Conservation (phyloP, 2,113 vertebrate genomes). For the Leptosomus discolor region DNA sequence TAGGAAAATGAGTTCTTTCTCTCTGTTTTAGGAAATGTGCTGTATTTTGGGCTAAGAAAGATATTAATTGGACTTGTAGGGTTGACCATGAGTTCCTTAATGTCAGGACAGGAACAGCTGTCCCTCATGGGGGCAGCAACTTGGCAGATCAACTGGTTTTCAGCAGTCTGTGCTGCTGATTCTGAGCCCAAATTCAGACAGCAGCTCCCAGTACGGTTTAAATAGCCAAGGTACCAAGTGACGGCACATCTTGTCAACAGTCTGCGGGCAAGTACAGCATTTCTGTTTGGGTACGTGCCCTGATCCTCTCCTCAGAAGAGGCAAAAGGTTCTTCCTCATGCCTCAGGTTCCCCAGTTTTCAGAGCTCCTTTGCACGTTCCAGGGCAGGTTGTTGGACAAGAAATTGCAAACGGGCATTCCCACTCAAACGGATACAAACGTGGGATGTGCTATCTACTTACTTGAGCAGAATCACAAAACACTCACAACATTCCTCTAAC, state of each 20-base stretch:
- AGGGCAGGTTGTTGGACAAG: background rate
- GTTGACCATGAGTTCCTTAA: background rate
- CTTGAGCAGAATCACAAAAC: constrained; percentile 89
- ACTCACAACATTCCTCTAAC: constrained; percentile 81
- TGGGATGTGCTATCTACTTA: constrained; percentile 62
- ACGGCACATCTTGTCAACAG: background rate
- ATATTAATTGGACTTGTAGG: background rate
- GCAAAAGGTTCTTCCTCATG: background rate
- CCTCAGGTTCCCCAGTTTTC: background rate
- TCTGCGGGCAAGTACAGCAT: background rate
- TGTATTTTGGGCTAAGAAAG: background rate
- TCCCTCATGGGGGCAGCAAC: background rate
- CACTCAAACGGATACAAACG: background rate
- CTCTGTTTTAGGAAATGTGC: background rate
- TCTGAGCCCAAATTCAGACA: background rate
- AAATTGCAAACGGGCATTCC: background rate
- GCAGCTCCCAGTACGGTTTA: background rate
- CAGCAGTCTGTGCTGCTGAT: background rate
- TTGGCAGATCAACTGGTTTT: background rate
- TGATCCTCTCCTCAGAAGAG: background rate
- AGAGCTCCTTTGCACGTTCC: background rate
- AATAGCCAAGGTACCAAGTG: background rate
- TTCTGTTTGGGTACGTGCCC: background rate
- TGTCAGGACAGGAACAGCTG: background rate
- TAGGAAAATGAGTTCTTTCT: background rate